phyloP scores from a whole-genome alignment of 2,888 invertebrate genomes.

The Pteria penguin region DNA sequence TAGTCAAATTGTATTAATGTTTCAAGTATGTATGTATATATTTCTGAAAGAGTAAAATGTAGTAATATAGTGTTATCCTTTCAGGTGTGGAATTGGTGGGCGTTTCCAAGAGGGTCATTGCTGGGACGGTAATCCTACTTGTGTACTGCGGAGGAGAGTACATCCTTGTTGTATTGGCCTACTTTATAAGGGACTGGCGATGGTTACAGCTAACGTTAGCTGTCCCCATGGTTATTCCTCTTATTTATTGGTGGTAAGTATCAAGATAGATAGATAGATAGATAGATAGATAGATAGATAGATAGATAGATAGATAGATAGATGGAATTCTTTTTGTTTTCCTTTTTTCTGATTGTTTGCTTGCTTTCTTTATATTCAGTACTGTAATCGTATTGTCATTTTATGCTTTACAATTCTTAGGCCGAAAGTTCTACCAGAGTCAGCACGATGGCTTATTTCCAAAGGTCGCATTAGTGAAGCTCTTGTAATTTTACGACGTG shows the following conservation, averaged over 20 bases:
- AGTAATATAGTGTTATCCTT: not conserved
- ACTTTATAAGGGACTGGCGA: constrained; percentile 30
- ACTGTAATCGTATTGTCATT: too few species aligned
- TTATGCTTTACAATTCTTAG: too few species aligned
- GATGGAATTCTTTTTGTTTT: too few species aligned
- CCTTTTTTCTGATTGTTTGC: too few species aligned
- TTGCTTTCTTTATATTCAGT: too few species aligned
- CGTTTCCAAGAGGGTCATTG: not conserved
- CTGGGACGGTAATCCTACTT: constrained; percentile 6
- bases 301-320: too few species aligned
- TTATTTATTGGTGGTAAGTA: constrained; percentile 22
- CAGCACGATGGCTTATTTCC: constrained; percentile 13
- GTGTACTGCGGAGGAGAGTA: constrained; percentile 23
- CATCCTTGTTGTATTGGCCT: constrained; percentile 12
- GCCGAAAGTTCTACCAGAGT: constrained; percentile 16
- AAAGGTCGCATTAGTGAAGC: not conserved
- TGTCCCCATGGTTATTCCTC: constrained; percentile 7
- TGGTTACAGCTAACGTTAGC: too few species aligned
- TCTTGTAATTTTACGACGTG: not conserved
- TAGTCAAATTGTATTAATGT: too few species aligned
- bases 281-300: too few species aligned
- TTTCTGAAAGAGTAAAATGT: too few species aligned
- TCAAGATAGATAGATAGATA: too few species aligned
- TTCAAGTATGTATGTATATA: too few species aligned
- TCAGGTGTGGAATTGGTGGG: constrained; percentile 24